Evolutionary conservation across 1,140 invertebrate genomes (phyloP).

Genomic region (Teleogryllus occipitalis): DNA sequence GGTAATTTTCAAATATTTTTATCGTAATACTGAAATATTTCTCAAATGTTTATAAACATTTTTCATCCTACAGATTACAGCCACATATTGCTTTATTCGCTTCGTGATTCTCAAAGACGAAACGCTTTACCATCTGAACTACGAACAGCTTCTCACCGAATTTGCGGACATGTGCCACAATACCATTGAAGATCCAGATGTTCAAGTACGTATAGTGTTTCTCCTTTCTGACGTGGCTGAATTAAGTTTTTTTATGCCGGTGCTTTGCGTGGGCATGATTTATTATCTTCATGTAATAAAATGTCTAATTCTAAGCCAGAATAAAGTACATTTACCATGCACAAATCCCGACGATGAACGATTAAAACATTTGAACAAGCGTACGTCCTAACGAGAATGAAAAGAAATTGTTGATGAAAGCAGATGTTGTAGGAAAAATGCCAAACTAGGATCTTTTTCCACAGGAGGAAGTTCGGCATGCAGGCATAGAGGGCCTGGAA

Average conservation of each 20-base stretch:
- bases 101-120: neutral
- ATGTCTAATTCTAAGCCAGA: no score
- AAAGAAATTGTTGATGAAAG: neutral
- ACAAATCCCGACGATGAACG: no score
- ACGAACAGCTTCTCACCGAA: neutral
- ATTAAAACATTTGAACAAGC: neutral
- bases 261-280: no score
- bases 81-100: neutral
- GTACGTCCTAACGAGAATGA: neutral
- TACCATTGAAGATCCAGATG: neutral
- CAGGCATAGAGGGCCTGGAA: neutral
- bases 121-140: neutral
- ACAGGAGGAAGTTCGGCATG: neutral
- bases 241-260: no score
- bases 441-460: no score
- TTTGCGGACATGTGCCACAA: neutral
- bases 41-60: no score
- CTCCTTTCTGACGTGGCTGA: no score
- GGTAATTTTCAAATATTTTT: no score
- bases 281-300: no score
- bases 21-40: no score
- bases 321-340: no score
- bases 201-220: neutral
- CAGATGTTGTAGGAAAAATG: neutral
- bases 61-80: neutral